Base-by-base conservation (phyloP, 2,797 vertebrate genomes). In the Sphenodon punctatus region DNA sequence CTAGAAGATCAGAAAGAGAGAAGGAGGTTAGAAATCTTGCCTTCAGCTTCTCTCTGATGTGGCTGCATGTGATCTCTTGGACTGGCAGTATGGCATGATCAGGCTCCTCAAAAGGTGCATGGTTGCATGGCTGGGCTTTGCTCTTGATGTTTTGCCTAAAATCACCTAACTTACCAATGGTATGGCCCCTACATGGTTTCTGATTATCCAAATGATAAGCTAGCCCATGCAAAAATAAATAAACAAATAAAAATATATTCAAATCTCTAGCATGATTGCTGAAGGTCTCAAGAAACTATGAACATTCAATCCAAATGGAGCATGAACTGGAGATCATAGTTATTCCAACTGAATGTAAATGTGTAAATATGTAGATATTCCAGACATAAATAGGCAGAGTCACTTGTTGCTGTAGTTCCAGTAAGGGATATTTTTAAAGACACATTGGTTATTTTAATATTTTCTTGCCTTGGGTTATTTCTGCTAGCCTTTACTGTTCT, bases 1-100 rank as follows among this genome's bases (percentile, higher is more conserved):
- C 92, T 94, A 96, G 94, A 96, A 96, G 96, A 97, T 95, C 95
- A 95, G 94, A 96, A 83, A 95, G 90, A 96, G 95, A 96, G 91
- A 96, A 96, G 94, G 97, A 97, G 97, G 97, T 97, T 95, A 97
- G 97, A 95, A 82, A 61, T 85, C 63, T 82, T 84, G 66, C 61
- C 77, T 82, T 71, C 73, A 41, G 81, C 91, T 90, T 85, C 86
- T 12, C 4, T 75, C 46, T 13, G 13, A 27, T 27, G 3, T 2
- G n/a, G 75, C 70, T 92, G 92, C 92, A 87, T 92, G 87, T 16
- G 1, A 56, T 4, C 11, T 69, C 49, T 34, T 1, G 41, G 46
- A 32, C 42, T 25, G 23, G 63, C 2, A 2, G 46, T 15, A 3
- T 34, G 53, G 78, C 60, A 3, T 25, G 87, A 13, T 77, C 27